Evolutionary conservation across 2,888 invertebrate species (phyloP), one percentile per base, ranked within the genome.

Genomic region (Drosophila ezoana): DNA sequence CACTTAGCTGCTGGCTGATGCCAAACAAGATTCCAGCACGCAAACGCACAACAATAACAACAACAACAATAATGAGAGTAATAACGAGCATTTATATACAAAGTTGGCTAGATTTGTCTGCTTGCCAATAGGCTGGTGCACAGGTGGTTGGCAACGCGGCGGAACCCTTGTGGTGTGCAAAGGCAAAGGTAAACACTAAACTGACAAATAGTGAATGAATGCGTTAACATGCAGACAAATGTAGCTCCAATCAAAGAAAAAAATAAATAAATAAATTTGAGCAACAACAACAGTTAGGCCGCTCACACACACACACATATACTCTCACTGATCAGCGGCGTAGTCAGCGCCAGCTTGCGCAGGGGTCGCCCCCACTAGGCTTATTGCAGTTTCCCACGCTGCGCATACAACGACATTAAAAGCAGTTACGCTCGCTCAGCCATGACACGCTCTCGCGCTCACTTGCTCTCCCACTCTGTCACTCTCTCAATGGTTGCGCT

Each of bases 11-110:
- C 18, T 62, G 47, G 64, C 63, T 44, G 43, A 37, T 69, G 76
- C 79, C 79, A 83, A 85, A 72, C 87, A 73, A 83, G 81, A 88
- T 88, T 83, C 84, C 89, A 84, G 65, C 89, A 89, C 87, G 85
- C 86, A 85, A 76, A 72, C 70, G 74, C 74, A 66, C 64, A 69
- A 49, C 63, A 77, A 43, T 52, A 62, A 57, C 49, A 57, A 60
- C 62, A 57, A 54, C 49, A 48, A 64, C 16, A 28, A 28, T 16
- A 71, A 62, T 35, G 47, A 28, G 23, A 47, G n/a, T 11, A 48
- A 51, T 20, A 48, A 18, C 38, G 3, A 10, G 35, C 49, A 18
- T 43, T 56, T 11, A 43, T 14, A 33, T 48, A 64, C 18, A 48
- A 43, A 59, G 53, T 48, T 62, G 49, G 45, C 45, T 57, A 72